These are phyloP conservation scores for Syngnathus acus DNA, from an alignment of 2,797 vertebrate species.

Conservation along the genomic window DNA sequence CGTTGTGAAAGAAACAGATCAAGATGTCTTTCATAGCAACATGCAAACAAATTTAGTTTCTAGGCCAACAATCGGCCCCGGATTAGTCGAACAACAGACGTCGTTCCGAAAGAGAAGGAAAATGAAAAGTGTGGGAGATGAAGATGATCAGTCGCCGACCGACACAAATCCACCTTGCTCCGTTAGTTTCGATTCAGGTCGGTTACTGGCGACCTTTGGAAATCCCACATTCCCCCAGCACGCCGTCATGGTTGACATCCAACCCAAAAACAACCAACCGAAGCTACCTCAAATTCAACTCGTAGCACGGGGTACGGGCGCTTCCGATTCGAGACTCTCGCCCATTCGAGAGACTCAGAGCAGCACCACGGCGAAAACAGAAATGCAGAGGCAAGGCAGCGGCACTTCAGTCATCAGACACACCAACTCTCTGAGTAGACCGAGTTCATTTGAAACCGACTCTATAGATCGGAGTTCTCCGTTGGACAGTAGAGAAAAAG, in stretches of 20 bases:
- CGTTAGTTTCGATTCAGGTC: constrained; percentile 71
- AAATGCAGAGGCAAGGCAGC: constrained; percentile 85
- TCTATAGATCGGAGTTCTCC: constrained; percentile 77
- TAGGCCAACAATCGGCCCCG: constrained; percentile 68
- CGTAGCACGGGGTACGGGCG: constrained; percentile 68
- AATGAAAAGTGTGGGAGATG: constrained; percentile 97
- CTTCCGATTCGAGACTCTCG: constrained; percentile 70
- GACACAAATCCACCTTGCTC: constrained; percentile 71
- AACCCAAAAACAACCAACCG: constrained; percentile 64
- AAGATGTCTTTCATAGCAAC: constrained; percentile 66
- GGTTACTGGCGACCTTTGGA: constrained; percentile 52
- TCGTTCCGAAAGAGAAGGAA: constrained; percentile 93
- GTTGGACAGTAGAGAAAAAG: constrained; percentile 73
- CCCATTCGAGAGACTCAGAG: constrained; percentile 74
- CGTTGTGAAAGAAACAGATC: constrained; percentile 74
- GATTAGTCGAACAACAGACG: constrained; percentile 81
- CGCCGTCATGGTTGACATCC: constrained; percentile 63
- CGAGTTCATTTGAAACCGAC: constrained; percentile 88
- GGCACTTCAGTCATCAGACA: constrained; percentile 97
- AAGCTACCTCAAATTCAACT: constrained; percentile 80
- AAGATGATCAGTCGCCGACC: constrained; percentile 86
- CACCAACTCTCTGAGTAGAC: constrained; percentile 91
- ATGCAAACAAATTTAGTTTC: constrained; percentile 73
- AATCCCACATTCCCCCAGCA: constrained; percentile 61
- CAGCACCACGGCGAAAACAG: constrained; percentile 61